Base-by-base conservation (phyloP, 2,888 invertebrate genomes). In the Luffia ferchaultella region DNA sequence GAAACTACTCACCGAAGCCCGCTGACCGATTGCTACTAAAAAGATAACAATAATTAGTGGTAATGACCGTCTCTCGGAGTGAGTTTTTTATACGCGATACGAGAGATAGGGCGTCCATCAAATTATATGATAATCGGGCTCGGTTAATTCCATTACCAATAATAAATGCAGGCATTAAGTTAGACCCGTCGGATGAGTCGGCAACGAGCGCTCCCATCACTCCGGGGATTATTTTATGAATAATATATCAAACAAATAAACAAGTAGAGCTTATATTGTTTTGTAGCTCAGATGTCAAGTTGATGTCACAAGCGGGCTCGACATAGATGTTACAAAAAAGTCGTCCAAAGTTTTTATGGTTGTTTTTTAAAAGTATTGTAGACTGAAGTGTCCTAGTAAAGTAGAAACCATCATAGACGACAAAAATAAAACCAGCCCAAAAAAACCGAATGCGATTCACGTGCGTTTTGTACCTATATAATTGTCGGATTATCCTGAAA, bases 111-210 rank as follows among this genome's bases (percentile, higher is more conserved):
- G 72, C 74, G 77, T 79, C 80, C 80, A 82, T 83, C 83, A 83
- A 78, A 79, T 77, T 76, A 72, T 78, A 83, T 79, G 83, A 82
- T 82, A 83, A 83, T 82, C 82, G 79, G 78, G 62, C 71, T 67
- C 74, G 64, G 82, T 82, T 83, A 82, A 82, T 83, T 82, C 83
- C 79, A 80, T 80, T 80, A 77, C 74, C 76, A 79, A 79, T 83
- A 79, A 80, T 82, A 83, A 83, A 83, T 80, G 82, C 80, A 74
- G 73, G 82, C 74, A 83, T 83, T 83, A 82, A 79, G 76, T 80
- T 78, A 77, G 74, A 76, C 73, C 77, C 73, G 79, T 77, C 77
- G 73, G 76, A 77, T 78, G 82, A 80, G 76, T 79, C 76, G 78
- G 67, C 76, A 72, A 74, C 73, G 76, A 70, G 72, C 59, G 60